Evolutionary conservation across 2,888 invertebrate species (phyloP), one percentile per base, ranked within the genome.

Genomic region (Parascotia fuliginaria): DNA sequence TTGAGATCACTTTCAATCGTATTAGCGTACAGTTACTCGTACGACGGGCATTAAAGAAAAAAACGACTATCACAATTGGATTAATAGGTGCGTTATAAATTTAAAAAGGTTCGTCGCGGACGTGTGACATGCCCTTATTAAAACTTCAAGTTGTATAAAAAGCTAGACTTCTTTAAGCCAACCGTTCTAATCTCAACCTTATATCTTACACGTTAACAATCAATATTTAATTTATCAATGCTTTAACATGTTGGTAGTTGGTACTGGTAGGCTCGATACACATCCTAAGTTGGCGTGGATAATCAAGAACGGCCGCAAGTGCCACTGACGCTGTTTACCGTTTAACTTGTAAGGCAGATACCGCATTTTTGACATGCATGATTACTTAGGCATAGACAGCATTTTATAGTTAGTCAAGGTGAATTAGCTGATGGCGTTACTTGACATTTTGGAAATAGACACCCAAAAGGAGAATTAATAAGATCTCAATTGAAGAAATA

Each of bases 271-370:
- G 31, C 40, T 39, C 47, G 55, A 66, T 59, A 59, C 46, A 55
- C 73, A 77, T 79, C 70, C 75, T 79, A 80, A 86, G 79, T 83
- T 77, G 79, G 80, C 85, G 85, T 86, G 81, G 78, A 87, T 87
- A 89, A 89, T 89, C 79, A 77, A 73, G 55, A 73, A 75, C 75
- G 67, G 75, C 76, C 72, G 74, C 75, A 72, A 78, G 70, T 73
- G 73, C 79, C 77, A 78, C 78, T 73, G 81, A 77, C 73, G 74
- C 64, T 58, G 60, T 57, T 71, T 72, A 65, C 75, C 75, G 73
- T 78, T 73, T 76, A 80, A 70, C 68, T 72, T 54, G 42, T 64
- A 43, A 62, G 39, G 32, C 52, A 42, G 15, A 46, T 47, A 37
- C 16, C 15, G 27, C 28, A 6, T 4, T 15, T 46, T 49, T 47